Base-by-base conservation (phyloP, 2,888 invertebrate genomes). In the Nysson spinosus region DNA sequence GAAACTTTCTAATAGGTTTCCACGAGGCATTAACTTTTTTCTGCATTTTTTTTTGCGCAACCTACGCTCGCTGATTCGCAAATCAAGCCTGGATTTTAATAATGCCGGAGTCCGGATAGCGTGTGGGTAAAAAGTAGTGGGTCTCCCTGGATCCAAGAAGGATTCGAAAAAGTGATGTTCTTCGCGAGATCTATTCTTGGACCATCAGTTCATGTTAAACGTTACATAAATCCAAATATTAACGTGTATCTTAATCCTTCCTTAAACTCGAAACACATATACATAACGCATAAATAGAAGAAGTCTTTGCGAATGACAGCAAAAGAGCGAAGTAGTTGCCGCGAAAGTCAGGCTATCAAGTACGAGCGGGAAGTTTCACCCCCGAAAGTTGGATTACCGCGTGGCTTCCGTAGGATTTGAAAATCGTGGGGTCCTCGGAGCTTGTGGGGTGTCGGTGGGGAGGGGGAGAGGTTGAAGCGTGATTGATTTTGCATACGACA, bases 401-500 rank as follows among this genome's bases (percentile, higher is more conserved):
- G 71, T 56, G 73, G 78, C 76, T 78, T 77, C 74, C 77, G 78
- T 68, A 55, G 75, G 80, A 77, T 82, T 80, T 78, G 79, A 79
- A 81, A 81, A 80, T 80, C 77, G 78, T 60, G 57, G 69, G 69
- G 65, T 54, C 70, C 62, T 42, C 32, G 43, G 43, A 44, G 56
- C 37, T 44, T 43, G 20, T 14, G 37, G 52, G 32, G 11, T 17
- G 40, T 24, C 28, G 60, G 40, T 16, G 11, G 58, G 49, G 42
- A n/a, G 44, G 54, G 68, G 69, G 67, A 62, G 70, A 57, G 68
- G 65, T 69, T 54, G 72, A 63, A 78, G 75, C 79, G 83, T 85
- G 87, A 87, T 87, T 87, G 87, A 87, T 87, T 87, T 87, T 85
- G 85, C 86, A 86, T 87, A 84, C 85, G 85, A 85, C 87, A 84